Base-by-base conservation (phyloP, 2,113 vertebrate species). In the Promerops cafer region DNA sequence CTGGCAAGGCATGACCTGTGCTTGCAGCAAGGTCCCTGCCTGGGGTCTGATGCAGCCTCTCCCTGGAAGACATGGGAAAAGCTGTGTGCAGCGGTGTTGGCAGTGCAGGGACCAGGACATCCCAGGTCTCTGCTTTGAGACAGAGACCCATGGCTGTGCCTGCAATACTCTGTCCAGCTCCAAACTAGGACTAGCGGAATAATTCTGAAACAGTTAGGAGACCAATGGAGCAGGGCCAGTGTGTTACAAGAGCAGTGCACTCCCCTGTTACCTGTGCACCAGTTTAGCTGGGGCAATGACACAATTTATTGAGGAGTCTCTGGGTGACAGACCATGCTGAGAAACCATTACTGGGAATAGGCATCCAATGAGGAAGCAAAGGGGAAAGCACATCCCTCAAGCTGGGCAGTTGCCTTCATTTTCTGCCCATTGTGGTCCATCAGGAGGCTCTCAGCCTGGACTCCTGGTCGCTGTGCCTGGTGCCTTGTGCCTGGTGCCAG, bases 51-150 rank as follows among this genome's bases (percentile, higher is more conserved):
- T 61, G 31, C 35, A 64, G 28, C 37, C 18, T 60, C 17, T 90
- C 33, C 24, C 10, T 11, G 2, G 66, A 35, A 78, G 18, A 26
- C 0, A 0, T 30, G 31, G 28, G 79, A 23, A n/a, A 49, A 83
- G 44, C 61, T 79, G 52, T 2, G 0, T 1, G 2, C 2, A 2
- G 1, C 30, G 52, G 30, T 71, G 39, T 53, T 7, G 2, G 52
- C 35, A n/a, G 42, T 2, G 1, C 85, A 84, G 64, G 63, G 64
- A 74, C 19, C 45, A 30, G 47, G 53, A 68, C 39, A 24, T 40
- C 53, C 53, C 7, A 0, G 8, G 17, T 54, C 74, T 47, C 35
- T 1, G 0, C 33, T 64, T 39, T 44, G 63, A 77, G 33, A 49
- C 1, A 5, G 53, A 27, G 39, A 63, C 39, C 56, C 4, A 0